A percentile compares a stretch with the other conserved stretches of the same genome.
phyloP scores from a whole-genome alignment of 2,797 vertebrate genomes.

The Amphiprion clarkii region DNA sequence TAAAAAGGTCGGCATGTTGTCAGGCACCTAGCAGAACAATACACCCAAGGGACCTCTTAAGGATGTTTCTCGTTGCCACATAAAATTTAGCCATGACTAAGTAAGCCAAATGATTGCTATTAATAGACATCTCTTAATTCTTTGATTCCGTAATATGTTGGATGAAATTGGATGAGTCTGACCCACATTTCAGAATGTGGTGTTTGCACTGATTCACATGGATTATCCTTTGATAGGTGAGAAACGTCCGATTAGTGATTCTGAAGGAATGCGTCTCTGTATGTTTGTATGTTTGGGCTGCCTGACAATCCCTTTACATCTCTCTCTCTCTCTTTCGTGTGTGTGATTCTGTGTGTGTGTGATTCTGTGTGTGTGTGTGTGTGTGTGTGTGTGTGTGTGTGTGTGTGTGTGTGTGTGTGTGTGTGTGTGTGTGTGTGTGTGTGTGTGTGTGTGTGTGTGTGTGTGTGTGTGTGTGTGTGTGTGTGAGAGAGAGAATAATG shows the following conservation, averaged over 20 bases:
- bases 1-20: constrained; percentile 56
- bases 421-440: not conserved
- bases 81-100: constrained; percentile 66
- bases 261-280: constrained; percentile 66
- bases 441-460: constrained; percentile 1
- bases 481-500: constrained; percentile 24
- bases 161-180: constrained; percentile 43
- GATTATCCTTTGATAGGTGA: constrained; percentile 51
- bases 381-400: not conserved
- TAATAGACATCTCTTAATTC: constrained; percentile 47
- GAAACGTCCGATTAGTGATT: constrained; percentile 48
- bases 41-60: constrained; percentile 58
- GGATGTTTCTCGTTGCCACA: constrained; percentile 61
- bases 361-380: not conserved
- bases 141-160: constrained; percentile 40
- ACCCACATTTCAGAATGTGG: constrained; percentile 52
- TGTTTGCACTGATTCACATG: constrained; percentile 49
- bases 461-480: constrained; percentile 4
- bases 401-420: constrained; percentile 3
- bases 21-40: constrained; percentile 75
- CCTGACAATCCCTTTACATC: constrained; percentile 75
- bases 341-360: not conserved
- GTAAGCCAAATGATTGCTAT: constrained; percentile 70
- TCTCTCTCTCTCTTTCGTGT: constrained; percentile 25
- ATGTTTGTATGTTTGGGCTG: constrained; percentile 58